Percentiles rank a stretch among this genome's conserved stretches.
These are phyloP conservation scores for Nomada goodeniana DNA, from an alignment of 2,888 invertebrate genomes.

Conservation along the genomic window DNA sequence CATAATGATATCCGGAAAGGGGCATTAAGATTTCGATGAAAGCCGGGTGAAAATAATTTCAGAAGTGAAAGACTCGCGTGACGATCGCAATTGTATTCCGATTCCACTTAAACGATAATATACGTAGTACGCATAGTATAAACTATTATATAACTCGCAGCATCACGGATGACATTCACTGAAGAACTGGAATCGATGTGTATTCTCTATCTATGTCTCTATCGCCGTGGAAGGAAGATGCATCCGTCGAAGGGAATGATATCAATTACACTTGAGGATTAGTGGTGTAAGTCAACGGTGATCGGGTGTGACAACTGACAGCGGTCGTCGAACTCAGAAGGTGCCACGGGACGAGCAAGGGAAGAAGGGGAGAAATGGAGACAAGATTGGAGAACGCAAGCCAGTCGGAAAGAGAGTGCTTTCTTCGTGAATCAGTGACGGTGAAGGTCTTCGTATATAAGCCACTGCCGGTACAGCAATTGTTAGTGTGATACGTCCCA, in stretches of 20 bases:
- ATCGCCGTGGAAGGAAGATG: background rate
- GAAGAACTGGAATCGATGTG: no score
- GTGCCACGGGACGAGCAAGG: constrained; percentile 29
- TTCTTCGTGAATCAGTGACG: constrained; percentile 77
- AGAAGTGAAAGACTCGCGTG: background rate
- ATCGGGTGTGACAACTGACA: background rate
- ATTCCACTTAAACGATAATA: background rate
- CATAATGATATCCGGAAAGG: no score
- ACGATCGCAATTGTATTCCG: no score
- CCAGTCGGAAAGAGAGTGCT: constrained; percentile 80
- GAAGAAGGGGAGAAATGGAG: constrained; percentile 70
- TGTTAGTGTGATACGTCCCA: constrained; percentile 77
- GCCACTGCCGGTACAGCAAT: constrained; percentile 76
- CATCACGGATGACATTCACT: no score
- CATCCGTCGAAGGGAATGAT: background rate
- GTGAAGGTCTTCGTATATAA: constrained; percentile 84
- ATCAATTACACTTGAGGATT: constrained; percentile 4
- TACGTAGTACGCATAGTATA: background rate
- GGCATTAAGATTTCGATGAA: constrained; percentile 18
- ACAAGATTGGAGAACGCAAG: constrained; percentile 76
- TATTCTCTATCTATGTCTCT: no score
- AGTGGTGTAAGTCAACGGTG: no score
- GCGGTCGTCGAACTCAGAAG: constrained; percentile 60
- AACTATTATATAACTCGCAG: no score
- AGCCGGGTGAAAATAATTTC: background rate